Percentiles rank a stretch among this genome's conserved stretches.
Evolutionary conservation across 1,140 invertebrate species (phyloP).

Genomic region (Odontomachus brunneus): DNA sequence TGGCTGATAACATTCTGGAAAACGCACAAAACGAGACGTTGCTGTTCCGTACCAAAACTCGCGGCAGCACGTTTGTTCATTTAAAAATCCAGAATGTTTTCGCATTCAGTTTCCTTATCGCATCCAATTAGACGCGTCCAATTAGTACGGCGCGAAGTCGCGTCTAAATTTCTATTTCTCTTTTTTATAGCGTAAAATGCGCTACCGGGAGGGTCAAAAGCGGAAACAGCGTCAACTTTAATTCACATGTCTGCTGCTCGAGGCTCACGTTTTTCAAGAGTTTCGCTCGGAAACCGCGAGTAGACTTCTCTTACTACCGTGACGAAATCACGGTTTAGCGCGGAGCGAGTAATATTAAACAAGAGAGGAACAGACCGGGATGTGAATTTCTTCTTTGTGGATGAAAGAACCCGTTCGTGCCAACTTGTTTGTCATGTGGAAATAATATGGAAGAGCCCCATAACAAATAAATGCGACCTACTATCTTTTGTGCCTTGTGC

Average conservation of each 20-base stretch:
- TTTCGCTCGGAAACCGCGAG: slow-evolving; percentile 34
- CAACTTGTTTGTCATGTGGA: background rate
- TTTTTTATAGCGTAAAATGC: background rate
- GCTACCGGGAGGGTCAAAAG: background rate
- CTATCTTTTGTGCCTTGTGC: too few relatives aligned
- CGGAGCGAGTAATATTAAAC: slow-evolving; percentile 13
- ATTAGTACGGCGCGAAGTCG: slow-evolving; percentile 29
- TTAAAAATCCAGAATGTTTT: slow-evolving; percentile 2
- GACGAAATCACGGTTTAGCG: slow-evolving; percentile 42
- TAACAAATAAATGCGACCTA: background rate
- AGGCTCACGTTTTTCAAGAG: slow-evolving; percentile 26
- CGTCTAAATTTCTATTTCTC: slow-evolving; percentile 15
- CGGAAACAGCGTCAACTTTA: slow-evolving; percentile 41
- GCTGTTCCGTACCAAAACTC: slow-evolving; percentile 3
- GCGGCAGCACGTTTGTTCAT: background rate
- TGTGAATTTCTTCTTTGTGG: background rate
- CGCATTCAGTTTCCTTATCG: background rate
- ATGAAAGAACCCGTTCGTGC: background rate
- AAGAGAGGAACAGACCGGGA: background rate
- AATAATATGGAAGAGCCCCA: background rate
- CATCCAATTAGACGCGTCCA: background rate
- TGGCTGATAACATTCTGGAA: slow-evolving; percentile 62
- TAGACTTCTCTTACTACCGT: slow-evolving; percentile 28
- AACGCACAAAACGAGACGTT: slow-evolving; percentile 61
- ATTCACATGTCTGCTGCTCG: slow-evolving; percentile 37